Conservation (phyloP, 2,888 invertebrate species). For the Acronicta psi region DNA sequence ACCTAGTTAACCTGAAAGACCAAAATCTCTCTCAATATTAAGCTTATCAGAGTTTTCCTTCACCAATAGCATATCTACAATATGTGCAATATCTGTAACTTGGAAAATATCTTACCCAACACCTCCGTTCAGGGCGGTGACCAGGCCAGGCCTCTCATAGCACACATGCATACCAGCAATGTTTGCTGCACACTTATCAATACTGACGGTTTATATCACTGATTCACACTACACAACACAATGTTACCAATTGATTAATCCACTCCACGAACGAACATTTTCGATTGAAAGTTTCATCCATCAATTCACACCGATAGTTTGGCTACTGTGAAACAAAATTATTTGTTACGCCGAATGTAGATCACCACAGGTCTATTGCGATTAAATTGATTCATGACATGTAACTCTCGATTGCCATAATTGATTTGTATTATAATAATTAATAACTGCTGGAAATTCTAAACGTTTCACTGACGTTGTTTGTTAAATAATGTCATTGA, state of each 20-base stretch:
- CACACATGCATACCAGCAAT: slow-evolving; percentile 87
- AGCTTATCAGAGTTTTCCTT: too few relatives aligned
- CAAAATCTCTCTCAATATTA: too few relatives aligned
- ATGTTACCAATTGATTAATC: slow-evolving; percentile 73
- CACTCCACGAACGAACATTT: slow-evolving; percentile 85
- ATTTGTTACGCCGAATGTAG: slow-evolving; percentile 64
- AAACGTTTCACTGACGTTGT: slow-evolving; percentile 19
- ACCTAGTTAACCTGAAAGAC: too few relatives aligned
- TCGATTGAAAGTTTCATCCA: slow-evolving; percentile 65
- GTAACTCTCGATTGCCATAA: slow-evolving; percentile 66
- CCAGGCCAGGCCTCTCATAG: slow-evolving; percentile 85
- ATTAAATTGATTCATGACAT: slow-evolving; percentile 59
- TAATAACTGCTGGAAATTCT: slow-evolving; percentile 34
- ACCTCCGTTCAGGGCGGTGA: slow-evolving; percentile 84
- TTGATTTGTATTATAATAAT: slow-evolving; percentile 41
- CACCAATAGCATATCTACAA: neutral
- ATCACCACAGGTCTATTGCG: slow-evolving; percentile 49
- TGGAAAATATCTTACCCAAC: slow-evolving; percentile 76
- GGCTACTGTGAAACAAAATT: slow-evolving; percentile 68
- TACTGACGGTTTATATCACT: slow-evolving; percentile 57
- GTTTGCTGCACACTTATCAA: slow-evolving; percentile 69
- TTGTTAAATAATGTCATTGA: slow-evolving; percentile 23
- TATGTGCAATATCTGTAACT: slow-evolving; percentile 7
- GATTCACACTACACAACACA: slow-evolving; percentile 50
- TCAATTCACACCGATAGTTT: slow-evolving; percentile 55